Conservation (phyloP, 2,888 invertebrate species). For the Caenorhabditis imperialis region DNA sequence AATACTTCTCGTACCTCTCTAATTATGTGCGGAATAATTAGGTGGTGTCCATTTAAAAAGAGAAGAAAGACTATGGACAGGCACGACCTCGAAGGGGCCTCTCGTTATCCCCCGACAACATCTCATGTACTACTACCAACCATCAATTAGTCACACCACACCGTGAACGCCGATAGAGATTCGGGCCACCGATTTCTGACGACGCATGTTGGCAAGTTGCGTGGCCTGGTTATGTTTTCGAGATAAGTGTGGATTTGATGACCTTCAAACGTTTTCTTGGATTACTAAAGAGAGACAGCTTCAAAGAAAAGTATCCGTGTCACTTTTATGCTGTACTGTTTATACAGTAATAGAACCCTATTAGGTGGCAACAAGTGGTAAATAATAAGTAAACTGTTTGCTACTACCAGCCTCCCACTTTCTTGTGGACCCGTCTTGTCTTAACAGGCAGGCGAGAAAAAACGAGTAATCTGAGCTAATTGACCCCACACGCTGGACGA, state of each 20-base stretch:
- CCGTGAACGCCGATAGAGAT: slow-evolving; percentile 54
- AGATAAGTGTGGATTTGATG: slow-evolving; percentile 45
- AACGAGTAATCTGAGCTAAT: slow-evolving; percentile 24
- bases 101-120: slow-evolving; percentile 53
- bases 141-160: slow-evolving; percentile 59
- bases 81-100: slow-evolving; percentile 40
- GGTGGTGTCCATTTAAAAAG: slow-evolving; percentile 32
- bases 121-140: slow-evolving; percentile 58
- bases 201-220: slow-evolving; percentile 14
- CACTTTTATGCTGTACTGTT: slow-evolving; percentile 14
- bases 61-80: slow-evolving; percentile 35
- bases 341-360: slow-evolving; percentile 43
- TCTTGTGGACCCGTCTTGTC: too few relatives aligned
- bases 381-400: slow-evolving; percentile 38
- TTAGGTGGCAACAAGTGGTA: slow-evolving; percentile 13
- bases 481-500: slow-evolving; percentile 13
- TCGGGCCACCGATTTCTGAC: slow-evolving; percentile 45
- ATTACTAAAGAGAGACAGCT: neutral
- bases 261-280: slow-evolving; percentile 18
- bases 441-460: slow-evolving; percentile 43
- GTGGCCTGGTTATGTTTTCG: slow-evolving; percentile 49
- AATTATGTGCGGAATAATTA: slow-evolving; percentile 41
- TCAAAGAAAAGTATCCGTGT: neutral
- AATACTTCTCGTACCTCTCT: too few relatives aligned
- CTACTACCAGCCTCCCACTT: too few relatives aligned